Evolutionary conservation across 1,140 invertebrate species (phyloP).

Genomic region (Octopus sinensis): DNA sequence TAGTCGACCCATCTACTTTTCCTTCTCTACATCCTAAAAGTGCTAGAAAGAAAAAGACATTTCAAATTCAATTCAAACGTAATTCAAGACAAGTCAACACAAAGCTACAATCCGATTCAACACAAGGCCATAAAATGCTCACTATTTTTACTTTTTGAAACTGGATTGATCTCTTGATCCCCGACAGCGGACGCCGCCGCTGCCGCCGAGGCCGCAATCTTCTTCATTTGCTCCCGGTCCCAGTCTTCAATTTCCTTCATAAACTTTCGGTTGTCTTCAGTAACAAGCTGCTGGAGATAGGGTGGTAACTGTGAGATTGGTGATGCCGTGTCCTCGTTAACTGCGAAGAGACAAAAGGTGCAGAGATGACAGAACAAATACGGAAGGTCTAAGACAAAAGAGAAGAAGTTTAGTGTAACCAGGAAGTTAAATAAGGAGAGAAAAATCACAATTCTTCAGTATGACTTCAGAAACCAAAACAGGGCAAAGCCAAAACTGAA

Average conservation of each 20-base stretch:
- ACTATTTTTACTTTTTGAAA: not conserved
- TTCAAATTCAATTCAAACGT: too few species aligned
- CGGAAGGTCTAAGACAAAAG: too few species aligned
- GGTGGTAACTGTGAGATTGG: constrained; percentile 37
- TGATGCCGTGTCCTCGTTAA: not conserved
- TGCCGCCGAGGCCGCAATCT: constrained; percentile 16
- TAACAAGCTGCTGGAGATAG: constrained; percentile 53
- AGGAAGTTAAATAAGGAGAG: too few species aligned
- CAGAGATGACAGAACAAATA: too few species aligned
- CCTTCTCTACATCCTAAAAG: too few species aligned
- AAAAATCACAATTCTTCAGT: too few species aligned
- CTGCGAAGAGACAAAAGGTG: not conserved
- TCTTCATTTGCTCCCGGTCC: constrained; percentile 49
- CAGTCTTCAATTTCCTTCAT: constrained; percentile 54
- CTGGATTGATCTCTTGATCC: not conserved
- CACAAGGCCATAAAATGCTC: not conserved
- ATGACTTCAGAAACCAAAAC: too few species aligned
- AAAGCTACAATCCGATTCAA: not conserved
- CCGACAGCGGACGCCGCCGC: constrained; percentile 11
- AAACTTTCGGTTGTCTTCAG: constrained; percentile 55
- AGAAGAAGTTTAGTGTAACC: too few species aligned
- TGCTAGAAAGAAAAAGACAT: too few species aligned
- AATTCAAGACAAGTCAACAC: too few species aligned
- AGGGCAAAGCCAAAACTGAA: too few species aligned
- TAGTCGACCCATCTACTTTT: too few species aligned